Evolutionary conservation across 2,888 invertebrate genomes (phyloP).

Genomic region (Pedicia rivosa): DNA sequence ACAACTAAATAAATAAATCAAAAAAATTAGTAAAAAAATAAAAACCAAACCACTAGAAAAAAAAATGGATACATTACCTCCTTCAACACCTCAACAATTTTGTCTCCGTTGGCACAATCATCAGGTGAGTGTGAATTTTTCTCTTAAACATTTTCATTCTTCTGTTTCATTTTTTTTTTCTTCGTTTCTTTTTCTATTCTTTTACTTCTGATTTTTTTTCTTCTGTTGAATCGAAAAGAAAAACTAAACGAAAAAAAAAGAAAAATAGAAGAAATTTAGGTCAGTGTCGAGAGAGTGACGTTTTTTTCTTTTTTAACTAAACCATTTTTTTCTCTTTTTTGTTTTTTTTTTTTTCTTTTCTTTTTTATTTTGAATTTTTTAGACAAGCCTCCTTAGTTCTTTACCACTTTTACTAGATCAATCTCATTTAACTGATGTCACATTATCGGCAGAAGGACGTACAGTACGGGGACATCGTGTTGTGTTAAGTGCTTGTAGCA

Average conservation of each 20-base stretch:
- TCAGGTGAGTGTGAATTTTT: slow-evolving; percentile 50
- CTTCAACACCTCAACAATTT: slow-evolving; percentile 43
- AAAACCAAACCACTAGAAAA: neutral
- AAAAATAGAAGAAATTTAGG: neutral
- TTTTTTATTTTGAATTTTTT: slow-evolving; percentile 23
- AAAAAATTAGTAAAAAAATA: neutral
- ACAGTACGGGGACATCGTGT: slow-evolving; percentile 74
- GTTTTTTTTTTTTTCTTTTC: slow-evolving; percentile 10
- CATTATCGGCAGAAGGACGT: slow-evolving; percentile 69
- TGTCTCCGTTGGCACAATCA: slow-evolving; percentile 77
- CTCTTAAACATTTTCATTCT: no score
- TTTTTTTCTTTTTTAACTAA: no score
- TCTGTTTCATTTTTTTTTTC: slow-evolving; percentile 3
- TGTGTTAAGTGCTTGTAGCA: slow-evolving; percentile 77
- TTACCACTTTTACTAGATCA: slow-evolving; percentile 62
- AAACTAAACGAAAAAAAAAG: neutral
- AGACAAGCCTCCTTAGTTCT: slow-evolving; percentile 61
- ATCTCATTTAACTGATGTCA: slow-evolving; percentile 73
- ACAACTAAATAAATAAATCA: neutral
- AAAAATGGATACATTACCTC: slow-evolving; percentile 11
- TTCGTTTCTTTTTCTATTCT: no score
- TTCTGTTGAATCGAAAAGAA: neutral
- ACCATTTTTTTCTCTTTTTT: no score
- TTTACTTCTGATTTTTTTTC: no score
- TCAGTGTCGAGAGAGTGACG: no score